Evolutionary conservation across 2,888 invertebrate genomes (phyloP).

Genomic region (Agrochola circellaris): DNA sequence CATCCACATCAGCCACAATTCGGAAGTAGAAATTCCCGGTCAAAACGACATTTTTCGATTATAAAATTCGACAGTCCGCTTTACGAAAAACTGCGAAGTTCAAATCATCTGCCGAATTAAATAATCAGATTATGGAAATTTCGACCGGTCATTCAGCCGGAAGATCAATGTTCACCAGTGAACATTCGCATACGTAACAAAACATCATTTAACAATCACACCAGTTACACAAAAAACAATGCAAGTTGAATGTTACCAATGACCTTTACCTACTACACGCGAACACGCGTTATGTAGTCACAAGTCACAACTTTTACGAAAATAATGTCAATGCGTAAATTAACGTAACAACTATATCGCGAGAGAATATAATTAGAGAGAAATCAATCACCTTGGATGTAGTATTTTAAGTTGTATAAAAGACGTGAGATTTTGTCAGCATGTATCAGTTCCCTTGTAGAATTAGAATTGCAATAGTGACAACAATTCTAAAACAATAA

Average conservation of each 20-base stretch:
- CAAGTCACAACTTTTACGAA: slow-evolving; percentile 54
- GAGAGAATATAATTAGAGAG: slow-evolving; percentile 53
- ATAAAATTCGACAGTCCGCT: neutral
- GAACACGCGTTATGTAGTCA: slow-evolving; percentile 36
- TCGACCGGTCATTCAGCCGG: neutral
- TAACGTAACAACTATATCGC: slow-evolving; percentile 36
- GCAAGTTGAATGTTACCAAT: slow-evolving; percentile 1
- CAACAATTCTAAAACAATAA: slow-evolving; percentile 12
- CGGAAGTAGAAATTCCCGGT: neutral
- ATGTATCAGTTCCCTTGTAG: slow-evolving; percentile 55
- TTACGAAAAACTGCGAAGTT: too few relatives aligned
- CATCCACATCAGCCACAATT: too few relatives aligned
- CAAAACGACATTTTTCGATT: neutral
- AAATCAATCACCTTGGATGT: slow-evolving; percentile 65
- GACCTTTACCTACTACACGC: slow-evolving; percentile 44
- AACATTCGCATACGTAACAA: neutral
- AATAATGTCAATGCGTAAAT: slow-evolving; percentile 51
- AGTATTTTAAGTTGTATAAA: slow-evolving; percentile 57
- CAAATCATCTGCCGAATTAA: neutral
- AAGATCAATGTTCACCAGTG: neutral
- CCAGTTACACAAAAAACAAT: neutral
- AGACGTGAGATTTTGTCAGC: slow-evolving; percentile 36
- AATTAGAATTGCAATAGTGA: slow-evolving; percentile 22
- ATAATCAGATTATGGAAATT: neutral
- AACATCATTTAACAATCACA: slow-evolving; percentile 10